Conservation (phyloP, 2,797 vertebrate genomes). For the Pygocentrus nattereri region DNA sequence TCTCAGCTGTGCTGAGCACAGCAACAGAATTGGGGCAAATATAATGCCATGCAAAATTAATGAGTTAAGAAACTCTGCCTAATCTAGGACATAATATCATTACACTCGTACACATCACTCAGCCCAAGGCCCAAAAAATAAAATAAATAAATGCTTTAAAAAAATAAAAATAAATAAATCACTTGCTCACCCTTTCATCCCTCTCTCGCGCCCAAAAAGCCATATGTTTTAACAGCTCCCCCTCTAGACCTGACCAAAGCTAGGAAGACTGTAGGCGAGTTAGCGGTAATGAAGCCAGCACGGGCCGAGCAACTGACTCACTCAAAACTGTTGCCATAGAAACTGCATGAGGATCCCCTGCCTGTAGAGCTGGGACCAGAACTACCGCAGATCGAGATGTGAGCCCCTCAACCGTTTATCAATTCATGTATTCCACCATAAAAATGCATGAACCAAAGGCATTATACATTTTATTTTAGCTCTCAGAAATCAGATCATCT, state of each 20-base stretch:
- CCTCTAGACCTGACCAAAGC: slow-evolving; percentile 40
- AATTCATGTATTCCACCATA: background rate
- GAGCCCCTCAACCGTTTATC: background rate
- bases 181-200: background rate
- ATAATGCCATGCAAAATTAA: slow-evolving; percentile 18
- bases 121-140: background rate
- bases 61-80: slow-evolving; percentile 17
- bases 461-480: background rate
- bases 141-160: background rate
- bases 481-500: background rate
- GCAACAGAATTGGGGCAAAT: background rate
- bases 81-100: background rate
- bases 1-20: background rate
- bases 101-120: background rate
- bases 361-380: slow-evolving; percentile 22
- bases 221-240: slow-evolving; percentile 33
- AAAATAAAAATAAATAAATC: background rate
- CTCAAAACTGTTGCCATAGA: slow-evolving; percentile 58
- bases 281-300: slow-evolving; percentile 50
- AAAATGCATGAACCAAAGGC: background rate
- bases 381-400: slow-evolving; percentile 10
- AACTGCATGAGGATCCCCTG: slow-evolving; percentile 39
- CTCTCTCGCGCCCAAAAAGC: slow-evolving; percentile 20
- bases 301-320: slow-evolving; percentile 28
- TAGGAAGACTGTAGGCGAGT: slow-evolving; percentile 35